phyloP scores from a whole-genome alignment of 2,888 invertebrate genomes.

The Nemapogon koenigi region DNA sequence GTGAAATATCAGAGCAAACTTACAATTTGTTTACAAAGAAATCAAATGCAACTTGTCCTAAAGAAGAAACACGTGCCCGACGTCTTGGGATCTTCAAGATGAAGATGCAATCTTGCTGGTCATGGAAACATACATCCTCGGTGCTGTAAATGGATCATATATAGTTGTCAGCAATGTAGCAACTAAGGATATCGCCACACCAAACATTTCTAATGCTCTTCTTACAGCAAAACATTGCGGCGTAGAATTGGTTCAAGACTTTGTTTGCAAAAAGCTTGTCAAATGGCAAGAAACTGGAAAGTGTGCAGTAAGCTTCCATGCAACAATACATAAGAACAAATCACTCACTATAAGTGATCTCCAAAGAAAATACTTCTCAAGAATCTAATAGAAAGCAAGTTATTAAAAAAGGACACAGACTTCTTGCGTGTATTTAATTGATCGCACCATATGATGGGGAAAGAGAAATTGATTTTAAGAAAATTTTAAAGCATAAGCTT shows the following conservation, averaged over 20 bases:
- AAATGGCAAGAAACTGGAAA: too few relatives aligned
- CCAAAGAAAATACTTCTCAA: neutral
- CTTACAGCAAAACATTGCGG: neutral
- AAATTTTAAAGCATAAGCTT: neutral
- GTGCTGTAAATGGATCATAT: neutral
- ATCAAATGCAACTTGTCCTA: too few relatives aligned
- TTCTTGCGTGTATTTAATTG: neutral
- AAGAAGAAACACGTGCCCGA: too few relatives aligned
- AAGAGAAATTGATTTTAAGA: neutral
- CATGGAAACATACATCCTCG: neutral
- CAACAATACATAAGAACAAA: neutral
- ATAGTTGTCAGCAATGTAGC: neutral
- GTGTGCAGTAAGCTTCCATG: too few relatives aligned
- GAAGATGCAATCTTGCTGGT: too few relatives aligned
- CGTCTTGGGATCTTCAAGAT: too few relatives aligned
- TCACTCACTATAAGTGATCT: neutral
- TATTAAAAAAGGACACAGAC: neutral
- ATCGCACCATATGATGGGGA: neutral
- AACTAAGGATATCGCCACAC: neutral
- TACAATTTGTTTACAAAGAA: too few relatives aligned
- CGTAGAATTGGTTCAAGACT: neutral
- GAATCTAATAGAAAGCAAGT: too few relatives aligned
- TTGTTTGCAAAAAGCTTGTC: neutral
- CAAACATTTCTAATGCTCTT: neutral
- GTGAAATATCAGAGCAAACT: too few relatives aligned